These are phyloP conservation scores for Chaetops frenatus DNA, from an alignment of 2,113 vertebrate species.

Conservation along the genomic window DNA sequence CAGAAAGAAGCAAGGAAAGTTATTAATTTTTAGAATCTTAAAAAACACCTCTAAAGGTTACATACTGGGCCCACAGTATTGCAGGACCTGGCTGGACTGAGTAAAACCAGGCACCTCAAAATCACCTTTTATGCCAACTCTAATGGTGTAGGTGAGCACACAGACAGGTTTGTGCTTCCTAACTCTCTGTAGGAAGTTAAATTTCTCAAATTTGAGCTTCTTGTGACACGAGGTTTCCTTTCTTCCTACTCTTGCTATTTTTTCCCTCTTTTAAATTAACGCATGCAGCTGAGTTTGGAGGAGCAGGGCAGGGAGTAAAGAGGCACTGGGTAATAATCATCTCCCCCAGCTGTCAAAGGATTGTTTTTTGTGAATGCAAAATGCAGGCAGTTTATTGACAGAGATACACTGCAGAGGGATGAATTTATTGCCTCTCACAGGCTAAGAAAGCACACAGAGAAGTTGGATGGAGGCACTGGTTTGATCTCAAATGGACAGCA, in stretches of 20 bases:
- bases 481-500: constrained; percentile 30
- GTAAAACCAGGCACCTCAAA: neutral
- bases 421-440: neutral
- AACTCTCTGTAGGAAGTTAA: neutral
- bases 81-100: neutral
- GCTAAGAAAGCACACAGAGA: neutral
- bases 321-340: neutral
- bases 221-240: neutral
- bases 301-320: neutral
- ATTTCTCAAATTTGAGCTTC: neutral
- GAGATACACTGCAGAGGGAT: neutral
- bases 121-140: rapidly evolving
- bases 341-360: constrained; percentile 7
- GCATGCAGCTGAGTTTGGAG: neutral
- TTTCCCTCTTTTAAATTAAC: neutral
- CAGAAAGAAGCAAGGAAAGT: neutral
- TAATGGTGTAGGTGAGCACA: neutral
- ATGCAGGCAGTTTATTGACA: constrained; percentile 16
- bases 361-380: constrained; percentile 32
- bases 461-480: neutral
- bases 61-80: neutral
- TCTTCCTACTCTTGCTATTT: neutral
- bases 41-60: neutral
- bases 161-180: neutral
- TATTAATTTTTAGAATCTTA: neutral